phyloP scores from a whole-genome alignment of 92 coral and sea anemone genomes.

The Siderastrea radians region DNA sequence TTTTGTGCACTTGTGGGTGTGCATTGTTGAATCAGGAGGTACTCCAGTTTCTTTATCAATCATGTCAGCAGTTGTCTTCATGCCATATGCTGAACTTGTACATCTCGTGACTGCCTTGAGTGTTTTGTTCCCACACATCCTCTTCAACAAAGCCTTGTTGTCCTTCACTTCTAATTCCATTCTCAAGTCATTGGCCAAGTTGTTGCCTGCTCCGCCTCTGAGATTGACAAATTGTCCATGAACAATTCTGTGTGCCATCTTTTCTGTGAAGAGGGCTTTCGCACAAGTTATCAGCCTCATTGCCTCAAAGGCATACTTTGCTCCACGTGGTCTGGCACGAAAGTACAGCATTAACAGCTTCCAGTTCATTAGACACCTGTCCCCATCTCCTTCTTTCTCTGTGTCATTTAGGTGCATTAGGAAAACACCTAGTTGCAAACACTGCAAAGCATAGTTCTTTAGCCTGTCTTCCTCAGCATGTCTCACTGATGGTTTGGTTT shows the following conservation, averaged over 20 bases:
- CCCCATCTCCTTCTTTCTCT: constrained; percentile 76
- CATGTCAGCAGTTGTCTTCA: constrained; percentile 20
- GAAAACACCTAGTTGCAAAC: constrained; percentile 64
- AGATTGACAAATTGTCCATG: constrained; percentile 73
- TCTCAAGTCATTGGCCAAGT: constrained; percentile 64
- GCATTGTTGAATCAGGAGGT: constrained; percentile 39
- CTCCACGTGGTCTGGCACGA: constrained; percentile 24
- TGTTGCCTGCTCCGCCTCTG: constrained; percentile 58
- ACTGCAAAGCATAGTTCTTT: constrained; percentile 70
- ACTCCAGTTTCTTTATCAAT: constrained; percentile 27
- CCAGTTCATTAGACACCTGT: constrained; percentile 65
- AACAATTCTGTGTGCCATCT: constrained; percentile 46
- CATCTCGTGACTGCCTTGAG: constrained; percentile 44
- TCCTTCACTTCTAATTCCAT: constrained; percentile 46
- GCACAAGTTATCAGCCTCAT: constrained; percentile 50
- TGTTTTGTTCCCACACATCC: constrained; percentile 23
- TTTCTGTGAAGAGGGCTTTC: constrained; percentile 55
- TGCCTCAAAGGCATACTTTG: constrained; percentile 72
- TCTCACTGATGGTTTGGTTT: neutral
- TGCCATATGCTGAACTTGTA: constrained; percentile 38
- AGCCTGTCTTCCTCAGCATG: constrained; percentile 42
- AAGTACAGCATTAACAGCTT: constrained; percentile 73
- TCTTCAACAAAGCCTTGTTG: constrained; percentile 2
- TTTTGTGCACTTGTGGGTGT: constrained; percentile 23
- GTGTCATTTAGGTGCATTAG: constrained; percentile 77